Base-by-base conservation (phyloP, 2,888 invertebrate genomes). In the Neria commutata region DNA sequence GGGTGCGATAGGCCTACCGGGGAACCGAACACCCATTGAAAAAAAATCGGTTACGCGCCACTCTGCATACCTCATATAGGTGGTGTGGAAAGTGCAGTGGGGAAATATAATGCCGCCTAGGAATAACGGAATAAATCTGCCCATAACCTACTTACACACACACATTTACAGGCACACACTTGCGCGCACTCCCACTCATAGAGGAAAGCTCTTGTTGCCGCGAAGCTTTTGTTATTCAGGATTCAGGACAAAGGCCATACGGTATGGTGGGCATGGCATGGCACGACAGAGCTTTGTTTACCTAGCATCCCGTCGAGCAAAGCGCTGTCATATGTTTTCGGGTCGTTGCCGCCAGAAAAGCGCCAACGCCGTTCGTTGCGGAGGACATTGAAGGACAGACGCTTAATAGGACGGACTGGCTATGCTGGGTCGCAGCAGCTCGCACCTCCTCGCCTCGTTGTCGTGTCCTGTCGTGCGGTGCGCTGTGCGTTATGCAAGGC, bases 241-340 rank as follows among this genome's bases (percentile, higher is more conserved):
- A n/a, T 50, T 33, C n/a, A 52, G 57, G 52, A 52, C 57, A 48
- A 47, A 11, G n/a, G n/a, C n/a, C n/a, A n/a, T n/a, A n/a, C n/a
- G n/a, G n/a, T n/a, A n/a, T n/a, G n/a, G n/a, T n/a, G n/a, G n/a
- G n/a, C n/a, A n/a, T n/a, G n/a, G n/a, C n/a, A n/a, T n/a, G n/a
- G 10, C 37, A n/a, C n/a, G 37, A 6, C 6, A 37, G 37, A 8
- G 16, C 37, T 4, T 37, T 37, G 37, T n/a, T 37, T 37, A n/a
- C n/a, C 37, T n/a, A n/a, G n/a, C n/a, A n/a, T n/a, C n/a, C n/a
- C n/a, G n/a, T n/a, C n/a, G 29, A 37, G 45, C 61, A 26, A 37
- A 34, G 59, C 54, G 54, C 17, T 68, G 67, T 74, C 74, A 75
- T 71, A 73, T 71, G 76, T 75, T 76, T 71, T 74, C 70, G 73